Evolutionary conservation across 2,797 vertebrate genomes (phyloP).

Genomic region (Lacerta agilis): DNA sequence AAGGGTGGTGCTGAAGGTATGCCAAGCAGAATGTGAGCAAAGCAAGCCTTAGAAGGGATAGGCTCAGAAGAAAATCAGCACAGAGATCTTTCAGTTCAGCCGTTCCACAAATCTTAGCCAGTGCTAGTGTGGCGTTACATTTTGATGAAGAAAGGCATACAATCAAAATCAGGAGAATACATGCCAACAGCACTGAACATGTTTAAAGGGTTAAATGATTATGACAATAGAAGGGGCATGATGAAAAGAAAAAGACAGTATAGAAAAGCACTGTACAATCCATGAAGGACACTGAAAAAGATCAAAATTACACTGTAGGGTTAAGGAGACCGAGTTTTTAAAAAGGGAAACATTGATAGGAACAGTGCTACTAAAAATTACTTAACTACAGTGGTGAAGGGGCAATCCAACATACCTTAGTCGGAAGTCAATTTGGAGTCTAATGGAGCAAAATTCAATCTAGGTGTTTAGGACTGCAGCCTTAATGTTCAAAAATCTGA

Average conservation of each 20-base stretch:
- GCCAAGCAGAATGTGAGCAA: background rate
- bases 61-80: background rate
- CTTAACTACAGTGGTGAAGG: background rate
- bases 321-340: background rate
- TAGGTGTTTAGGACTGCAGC: background rate
- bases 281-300: background rate
- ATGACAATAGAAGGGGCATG: background rate
- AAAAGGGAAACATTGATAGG: background rate
- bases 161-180: background rate
- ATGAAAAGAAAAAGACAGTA: background rate
- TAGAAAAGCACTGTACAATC: background rate
- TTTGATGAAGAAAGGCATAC: background rate
- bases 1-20: background rate
- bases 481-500: background rate
- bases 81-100: background rate
- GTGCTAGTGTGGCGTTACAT: background rate
- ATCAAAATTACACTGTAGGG: background rate
- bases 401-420: background rate
- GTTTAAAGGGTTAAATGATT: background rate
- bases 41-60: background rate
- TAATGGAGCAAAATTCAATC: background rate
- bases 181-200: background rate
- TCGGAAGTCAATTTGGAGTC: background rate
- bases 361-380: background rate
- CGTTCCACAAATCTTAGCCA: background rate